Evolutionary conservation across 2,113 vertebrate species (phyloP), one percentile per base, ranked within the genome.

Genomic region (Herpetotheres cachinnans): DNA sequence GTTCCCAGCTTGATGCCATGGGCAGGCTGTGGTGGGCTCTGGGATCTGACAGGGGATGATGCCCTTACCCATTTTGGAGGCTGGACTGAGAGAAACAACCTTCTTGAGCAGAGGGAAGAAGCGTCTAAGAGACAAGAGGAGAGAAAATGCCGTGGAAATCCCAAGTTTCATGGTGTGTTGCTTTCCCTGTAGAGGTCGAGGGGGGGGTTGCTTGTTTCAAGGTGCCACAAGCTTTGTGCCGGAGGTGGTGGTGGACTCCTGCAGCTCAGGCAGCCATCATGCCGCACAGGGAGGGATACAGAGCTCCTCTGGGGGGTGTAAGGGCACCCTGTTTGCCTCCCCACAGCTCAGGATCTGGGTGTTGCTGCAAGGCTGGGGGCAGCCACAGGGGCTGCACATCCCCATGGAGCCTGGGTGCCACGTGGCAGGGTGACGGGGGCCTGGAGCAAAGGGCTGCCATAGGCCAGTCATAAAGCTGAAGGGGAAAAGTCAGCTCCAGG

Each of bases 341-440:
- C 34, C 4, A 1, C 2, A 1, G 32, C 46, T 83, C 0, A 0
- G 59, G n/a, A 8, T 77, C 20, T 44, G n/a, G 12, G 26, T 47
- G 74, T n/a, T 46, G 38, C n/a, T 46, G 59, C 22, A 34, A 71
- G 27, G 16, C 55, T 38, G 17, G 54, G 56, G 34, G 9, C n/a
- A 70, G 56, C 40, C 40, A 0, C 4, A 12, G 49, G 34, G 26
- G 66, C 47, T 86, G 62, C 30, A 4, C 50, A 4, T 67, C 61
- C n/a, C 30, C 1, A 0, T 11, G 30, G 56, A 38, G 62, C 25
- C 18, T 22, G 66, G n/a, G 18, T 61, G 46, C 61, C 0, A 0
- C 4, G 3, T 16, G 17, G 16, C 40, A 30, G 52, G 21, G 9
- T 42, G 44, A 14, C 5, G 8, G 17, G 16, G 34, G 10, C 36